Conservation (phyloP, 2,888 invertebrate genomes). For the Rhodophaea formosa region DNA sequence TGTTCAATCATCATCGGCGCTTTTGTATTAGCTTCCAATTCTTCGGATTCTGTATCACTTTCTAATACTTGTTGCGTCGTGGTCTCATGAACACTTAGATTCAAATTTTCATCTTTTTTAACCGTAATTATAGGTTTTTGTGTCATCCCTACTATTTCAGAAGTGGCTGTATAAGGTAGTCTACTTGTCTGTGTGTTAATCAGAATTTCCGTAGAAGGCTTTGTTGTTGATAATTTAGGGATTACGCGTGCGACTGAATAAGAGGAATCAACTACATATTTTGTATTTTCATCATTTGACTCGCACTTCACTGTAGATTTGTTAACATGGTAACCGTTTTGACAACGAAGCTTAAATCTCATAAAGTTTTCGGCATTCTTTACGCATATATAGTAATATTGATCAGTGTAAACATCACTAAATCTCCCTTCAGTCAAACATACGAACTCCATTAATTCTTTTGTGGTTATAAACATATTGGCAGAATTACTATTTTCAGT, state of each 20-base stretch:
- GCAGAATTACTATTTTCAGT: not conserved
- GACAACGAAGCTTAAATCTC: conserved; percentile 65
- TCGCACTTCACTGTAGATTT: conserved; percentile 52
- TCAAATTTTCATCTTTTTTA: no score
- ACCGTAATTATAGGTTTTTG: no score
- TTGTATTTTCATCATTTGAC: conserved; percentile 24
- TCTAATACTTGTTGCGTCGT: not conserved
- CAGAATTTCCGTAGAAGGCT: no score
- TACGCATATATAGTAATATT: conserved; percentile 70
- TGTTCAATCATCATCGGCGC: not conserved
- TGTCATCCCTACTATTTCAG: no score
- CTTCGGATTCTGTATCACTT: not conserved
- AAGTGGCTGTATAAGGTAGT: no score
- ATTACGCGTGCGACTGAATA: no score
- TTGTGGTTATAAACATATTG: conserved; percentile 44
- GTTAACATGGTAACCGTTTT: conserved; percentile 55
- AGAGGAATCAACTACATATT: not conserved
- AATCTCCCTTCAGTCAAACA: conserved; percentile 69
- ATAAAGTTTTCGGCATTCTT: conserved; percentile 45
- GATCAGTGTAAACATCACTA: conserved; percentile 53
- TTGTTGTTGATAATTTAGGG: no score
- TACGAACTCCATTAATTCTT: conserved; percentile 60
- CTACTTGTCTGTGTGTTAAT: no score
- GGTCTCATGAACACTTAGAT: not conserved
- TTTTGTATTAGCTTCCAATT: not conserved